Percentiles rank a stretch among this genome's conserved stretches.
These are phyloP conservation scores for Charanyca ferruginea DNA, from an alignment of 2,888 invertebrate species.

Conservation along the genomic window DNA sequence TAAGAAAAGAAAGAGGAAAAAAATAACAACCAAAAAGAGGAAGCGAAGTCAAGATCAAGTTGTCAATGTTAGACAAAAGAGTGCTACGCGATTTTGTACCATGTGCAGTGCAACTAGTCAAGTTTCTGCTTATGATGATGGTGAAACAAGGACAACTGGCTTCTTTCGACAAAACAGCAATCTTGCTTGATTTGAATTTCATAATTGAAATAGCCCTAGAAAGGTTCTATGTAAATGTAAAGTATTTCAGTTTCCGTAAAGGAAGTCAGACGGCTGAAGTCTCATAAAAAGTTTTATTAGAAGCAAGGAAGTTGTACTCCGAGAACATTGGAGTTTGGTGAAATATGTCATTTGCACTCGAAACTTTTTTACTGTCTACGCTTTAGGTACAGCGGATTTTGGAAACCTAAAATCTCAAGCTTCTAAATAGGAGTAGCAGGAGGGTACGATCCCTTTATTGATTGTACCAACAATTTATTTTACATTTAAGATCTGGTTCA, in stretches of 20 bases:
- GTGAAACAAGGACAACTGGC: no score
- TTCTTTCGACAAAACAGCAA: not conserved
- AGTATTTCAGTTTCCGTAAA: slow-evolving; percentile 33
- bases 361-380: slow-evolving; percentile 57
- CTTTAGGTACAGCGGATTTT: slow-evolving; percentile 37
- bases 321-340: slow-evolving; percentile 31
- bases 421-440: slow-evolving; percentile 11
- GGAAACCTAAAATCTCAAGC: slow-evolving; percentile 33
- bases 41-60: no score
- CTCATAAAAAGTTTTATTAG: slow-evolving; percentile 52
- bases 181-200: slow-evolving; percentile 16
- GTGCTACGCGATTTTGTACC: not conserved
- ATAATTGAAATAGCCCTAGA: slow-evolving; percentile 29
- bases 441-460: slow-evolving; percentile 18
- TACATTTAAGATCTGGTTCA: not conserved
- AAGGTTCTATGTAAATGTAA: slow-evolving; percentile 25
- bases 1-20: no score
- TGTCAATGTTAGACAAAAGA: not conserved
- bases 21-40: no score
- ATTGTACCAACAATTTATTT: slow-evolving; percentile 37
- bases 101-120: not conserved
- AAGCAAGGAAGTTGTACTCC: slow-evolving; percentile 32
- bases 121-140: not conserved
- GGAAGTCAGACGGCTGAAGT: slow-evolving; percentile 25
- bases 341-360: slow-evolving; percentile 57